Base-by-base conservation (phyloP, 2,113 vertebrate species). In the Columba janthina region DNA sequence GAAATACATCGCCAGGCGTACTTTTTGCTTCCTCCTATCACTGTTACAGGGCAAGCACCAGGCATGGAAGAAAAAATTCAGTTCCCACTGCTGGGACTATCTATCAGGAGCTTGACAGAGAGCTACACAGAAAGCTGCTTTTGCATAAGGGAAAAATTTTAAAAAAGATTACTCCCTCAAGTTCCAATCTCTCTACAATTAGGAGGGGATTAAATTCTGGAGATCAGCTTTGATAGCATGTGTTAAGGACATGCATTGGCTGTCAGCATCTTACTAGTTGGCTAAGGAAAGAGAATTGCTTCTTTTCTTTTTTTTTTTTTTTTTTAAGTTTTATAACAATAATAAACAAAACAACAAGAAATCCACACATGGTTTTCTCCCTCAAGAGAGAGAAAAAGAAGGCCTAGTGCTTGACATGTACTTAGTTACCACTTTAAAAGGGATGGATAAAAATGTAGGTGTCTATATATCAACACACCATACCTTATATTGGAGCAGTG, bases 1-100 rank as follows among this genome's bases (percentile, higher is more conserved):
- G 44, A 51, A 42, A 57, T 3, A 12, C 3, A 3, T 4, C 4
- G 34, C 20, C 34, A 5, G 14, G 36, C 4, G 3, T 11, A 34
- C 10, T 57, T 71, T 12, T 15, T 26, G 6, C 21, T 44, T 71
- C 57, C 42, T 60, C 65, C 61, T 54, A 15, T n/a, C 53, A 11
- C 26, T 13, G 7, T 44, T 21, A 53, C 58, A 76, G n/a, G 44
- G 58, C 44, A 61, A 34, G 7, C 60, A 31, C 24, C 36, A 73
- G 26, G 2, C 50, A 11, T 4, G 18, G 44, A 74, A 70, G 24
- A 21, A 71, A 22, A 50, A 25, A 36, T 34, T 34, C 40, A 32
- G 36, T n/a, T 74, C 28, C 18, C 34, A 6, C 18, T 42, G 21
- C 40, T 60, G 53, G 53, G 11, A 29, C 10, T 15, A 32, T 28